Percentiles rank a stretch among this genome's conserved stretches.
Evolutionary conservation across 30 jellyfish, hydroid and myxozoan species (phyloP).

Genomic region (Morbakka virulenta): DNA sequence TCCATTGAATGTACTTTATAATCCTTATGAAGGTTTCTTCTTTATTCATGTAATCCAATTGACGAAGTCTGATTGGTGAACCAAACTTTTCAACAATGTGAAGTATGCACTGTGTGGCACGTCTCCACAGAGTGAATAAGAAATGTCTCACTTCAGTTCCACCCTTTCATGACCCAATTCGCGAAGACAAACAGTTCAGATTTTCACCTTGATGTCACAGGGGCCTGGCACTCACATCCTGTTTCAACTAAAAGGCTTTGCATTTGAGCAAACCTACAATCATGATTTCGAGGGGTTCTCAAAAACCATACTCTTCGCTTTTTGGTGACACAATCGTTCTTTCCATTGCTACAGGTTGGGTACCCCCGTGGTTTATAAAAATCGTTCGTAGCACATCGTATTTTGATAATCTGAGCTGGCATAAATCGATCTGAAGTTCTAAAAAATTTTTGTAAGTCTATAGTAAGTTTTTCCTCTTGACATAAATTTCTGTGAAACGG

Average conservation of each 20-base stretch:
- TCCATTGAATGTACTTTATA: too few relatives aligned
- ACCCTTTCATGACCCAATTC: too few relatives aligned
- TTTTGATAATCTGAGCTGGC: conserved; percentile 16
- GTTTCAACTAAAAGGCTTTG: neutral
- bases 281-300: neutral
- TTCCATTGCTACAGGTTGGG: neutral
- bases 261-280: neutral
- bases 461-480: conserved; percentile 12
- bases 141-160: too few relatives aligned
- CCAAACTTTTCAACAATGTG: too few relatives aligned
- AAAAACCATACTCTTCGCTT: neutral
- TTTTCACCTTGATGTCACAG: neutral
- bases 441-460: conserved; percentile 32
- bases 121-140: too few relatives aligned
- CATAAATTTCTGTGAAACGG: conserved; percentile 16
- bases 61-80: too few relatives aligned
- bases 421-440: conserved; percentile 24
- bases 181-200: too few relatives aligned
- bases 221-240: neutral
- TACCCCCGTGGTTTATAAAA: neutral
- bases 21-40: too few relatives aligned
- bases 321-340: neutral
- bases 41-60: too few relatives aligned
- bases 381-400: conserved; percentile 11
- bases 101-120: too few relatives aligned